Evolutionary conservation across 2,888 invertebrate genomes (phyloP), one percentile per base, ranked within the genome.

Genomic region (Lordiphosa andalusiaca): DNA sequence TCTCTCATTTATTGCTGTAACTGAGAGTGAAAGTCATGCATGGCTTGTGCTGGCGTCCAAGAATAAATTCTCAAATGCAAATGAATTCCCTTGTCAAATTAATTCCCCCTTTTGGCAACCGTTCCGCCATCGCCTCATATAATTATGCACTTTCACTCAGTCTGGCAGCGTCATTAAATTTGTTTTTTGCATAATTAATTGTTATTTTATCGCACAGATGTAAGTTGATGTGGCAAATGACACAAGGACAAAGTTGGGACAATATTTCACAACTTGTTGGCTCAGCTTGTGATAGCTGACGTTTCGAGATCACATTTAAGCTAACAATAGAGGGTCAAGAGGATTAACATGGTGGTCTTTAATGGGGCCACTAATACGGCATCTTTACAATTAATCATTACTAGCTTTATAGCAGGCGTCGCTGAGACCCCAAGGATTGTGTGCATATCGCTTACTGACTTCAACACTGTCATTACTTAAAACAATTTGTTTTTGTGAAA

Each of bases 61-160:
- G 58, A 67, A 58, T 74, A 67, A 44, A 73, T 71, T 71, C 67
- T 59, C 48, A 69, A 70, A 74, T 71, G 74, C 63, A 69, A 73
- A 73, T 73, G 74, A 69, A 61, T 67, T 54, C 53, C 19, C 52
- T 58, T 67, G 70, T 73, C 73, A 56, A 65, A 67, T 70, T 67
- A 64, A 70, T 69, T 72, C 44, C 33, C 9, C 12, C 41, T 19
- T 19, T 16, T 30, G 9, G 9, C 42, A 21, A 35, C n/a, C 37
- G 40, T 40, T 3, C 16, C 36, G 35, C 40, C 50, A 49, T 35
- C 44, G 39, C 41, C 56, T 60, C 25, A 25, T 47, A 37, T 57
- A 67, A 68, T 65, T 70, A 68, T 55, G 55, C 53, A 66, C 13
- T 51, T 46, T 60, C 49, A 25, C 36, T 48, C 39, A 41, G 40